Conservation (phyloP, 1,140 invertebrate species). For the Galleria mellonella region DNA sequence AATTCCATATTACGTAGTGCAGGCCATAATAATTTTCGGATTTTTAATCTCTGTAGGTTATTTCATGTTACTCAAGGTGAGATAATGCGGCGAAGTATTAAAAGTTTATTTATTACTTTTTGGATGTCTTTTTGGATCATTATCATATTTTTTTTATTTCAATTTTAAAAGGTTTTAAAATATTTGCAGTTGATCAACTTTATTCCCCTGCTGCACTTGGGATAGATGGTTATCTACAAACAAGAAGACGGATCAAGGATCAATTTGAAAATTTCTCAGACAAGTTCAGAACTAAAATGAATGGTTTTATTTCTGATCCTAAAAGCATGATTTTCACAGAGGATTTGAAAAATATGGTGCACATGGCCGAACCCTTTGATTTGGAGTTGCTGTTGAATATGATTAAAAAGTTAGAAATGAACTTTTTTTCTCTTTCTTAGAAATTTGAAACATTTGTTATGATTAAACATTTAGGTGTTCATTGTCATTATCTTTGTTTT, state of each 20-base stretch:
- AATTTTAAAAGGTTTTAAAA: no score
- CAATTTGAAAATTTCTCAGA: conserved; percentile 76
- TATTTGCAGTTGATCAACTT: conserved; percentile 45
- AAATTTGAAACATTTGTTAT: no score
- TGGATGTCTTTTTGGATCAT: neutral
- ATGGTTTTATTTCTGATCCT: conserved; percentile 71
- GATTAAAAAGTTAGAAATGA: conserved; percentile 83
- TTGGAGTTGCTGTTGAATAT: conserved; percentile 79
- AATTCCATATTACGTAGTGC: conserved; percentile 31
- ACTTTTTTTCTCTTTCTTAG: no score
- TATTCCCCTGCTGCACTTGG: conserved; percentile 76
- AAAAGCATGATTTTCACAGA: conserved; percentile 87
- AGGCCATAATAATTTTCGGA: conserved; percentile 21
- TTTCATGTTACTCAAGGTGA: conserved; percentile 29
- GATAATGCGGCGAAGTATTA: no score
- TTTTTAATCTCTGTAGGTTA: conserved; percentile 23
- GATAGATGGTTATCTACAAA: conserved; percentile 74
- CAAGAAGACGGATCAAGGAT: conserved; percentile 69
- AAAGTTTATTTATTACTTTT: no score
- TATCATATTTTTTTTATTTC: no score
- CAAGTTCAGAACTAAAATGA: conserved; percentile 82
- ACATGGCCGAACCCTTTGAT: conserved; percentile 80
- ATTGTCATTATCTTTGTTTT: no score
- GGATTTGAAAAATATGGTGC: conserved; percentile 88
- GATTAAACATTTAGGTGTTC: neutral